phyloP scores from a whole-genome alignment of 2,888 invertebrate species.

The Lepas anatifera region DNA sequence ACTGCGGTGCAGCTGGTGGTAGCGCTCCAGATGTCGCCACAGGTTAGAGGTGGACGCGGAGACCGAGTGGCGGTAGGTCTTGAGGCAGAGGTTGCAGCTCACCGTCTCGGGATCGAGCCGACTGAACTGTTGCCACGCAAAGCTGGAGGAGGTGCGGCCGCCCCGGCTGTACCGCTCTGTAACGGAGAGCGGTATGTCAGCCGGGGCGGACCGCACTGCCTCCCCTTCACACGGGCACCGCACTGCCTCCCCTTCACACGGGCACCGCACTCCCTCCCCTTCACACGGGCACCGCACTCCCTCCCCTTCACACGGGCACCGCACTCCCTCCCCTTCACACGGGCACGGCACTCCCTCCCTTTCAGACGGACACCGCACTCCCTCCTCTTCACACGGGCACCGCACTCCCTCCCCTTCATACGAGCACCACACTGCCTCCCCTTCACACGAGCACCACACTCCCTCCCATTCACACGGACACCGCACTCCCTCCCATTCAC shows the following conservation, averaged over 20 bases:
- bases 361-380: no score
- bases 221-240: constrained; percentile 32
- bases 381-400: no score
- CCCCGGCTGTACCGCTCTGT: constrained; percentile 25
- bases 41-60: constrained; percentile 31
- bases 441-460: no score
- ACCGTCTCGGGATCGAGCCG: constrained; percentile 32
- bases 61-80: constrained; percentile 32
- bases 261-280: constrained; percentile 32
- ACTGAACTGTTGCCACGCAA: constrained; percentile 30
- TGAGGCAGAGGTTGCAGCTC: constrained; percentile 35
- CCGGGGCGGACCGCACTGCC: constrained; percentile 27
- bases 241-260: constrained; percentile 34
- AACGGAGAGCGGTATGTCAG: constrained; percentile 28
- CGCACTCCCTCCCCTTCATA: no score
- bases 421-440: no score
- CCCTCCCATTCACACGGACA: no score
- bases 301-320: constrained; percentile 33
- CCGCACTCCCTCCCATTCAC: no score
- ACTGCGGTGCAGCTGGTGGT: constrained; percentile 10
- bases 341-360: no score
- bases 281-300: constrained; percentile 32
- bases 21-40: constrained; percentile 26
- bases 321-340: no score
- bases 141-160: constrained; percentile 28